Percentiles rank a stretch among this genome's conserved stretches.
Conservation (phyloP, 2,113 vertebrate genomes). For the Chloropsis hardwickii region DNA sequence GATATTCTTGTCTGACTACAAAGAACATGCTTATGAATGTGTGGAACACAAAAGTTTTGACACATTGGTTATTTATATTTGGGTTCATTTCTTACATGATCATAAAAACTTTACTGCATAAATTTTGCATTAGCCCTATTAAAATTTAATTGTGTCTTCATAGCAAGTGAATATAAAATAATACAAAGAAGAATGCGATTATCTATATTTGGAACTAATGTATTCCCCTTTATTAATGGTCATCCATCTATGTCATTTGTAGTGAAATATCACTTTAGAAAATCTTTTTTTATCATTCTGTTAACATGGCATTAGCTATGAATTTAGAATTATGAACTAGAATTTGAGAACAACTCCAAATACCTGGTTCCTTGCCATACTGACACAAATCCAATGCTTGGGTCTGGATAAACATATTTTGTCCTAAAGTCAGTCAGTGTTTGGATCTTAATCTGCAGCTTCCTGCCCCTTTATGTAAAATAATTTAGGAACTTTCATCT, state of each 20-base stretch:
- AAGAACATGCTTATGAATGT: background rate
- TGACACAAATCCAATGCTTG: background rate
- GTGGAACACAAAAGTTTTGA: background rate
- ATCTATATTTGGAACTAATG: background rate
- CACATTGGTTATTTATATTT: background rate
- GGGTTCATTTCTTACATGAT: background rate
- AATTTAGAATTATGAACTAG: background rate
- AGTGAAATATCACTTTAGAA: background rate
- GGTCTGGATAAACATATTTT: background rate
- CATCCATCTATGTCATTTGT: background rate
- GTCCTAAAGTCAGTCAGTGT: background rate
- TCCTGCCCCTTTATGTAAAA: background rate
- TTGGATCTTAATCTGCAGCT: background rate
- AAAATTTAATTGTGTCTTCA: background rate
- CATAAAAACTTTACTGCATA: background rate
- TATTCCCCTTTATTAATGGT: background rate
- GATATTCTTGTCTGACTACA: background rate
- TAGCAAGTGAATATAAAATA: background rate
- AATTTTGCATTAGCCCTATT: background rate
- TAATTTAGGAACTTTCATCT: background rate
- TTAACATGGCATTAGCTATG: background rate
- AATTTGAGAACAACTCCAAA: background rate
- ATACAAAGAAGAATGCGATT: background rate
- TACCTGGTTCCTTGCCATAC: background rate
- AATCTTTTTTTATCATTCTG: background rate